phyloP scores from a whole-genome alignment of 2,113 vertebrate genomes.

The Eulacestoma nigropectus region DNA sequence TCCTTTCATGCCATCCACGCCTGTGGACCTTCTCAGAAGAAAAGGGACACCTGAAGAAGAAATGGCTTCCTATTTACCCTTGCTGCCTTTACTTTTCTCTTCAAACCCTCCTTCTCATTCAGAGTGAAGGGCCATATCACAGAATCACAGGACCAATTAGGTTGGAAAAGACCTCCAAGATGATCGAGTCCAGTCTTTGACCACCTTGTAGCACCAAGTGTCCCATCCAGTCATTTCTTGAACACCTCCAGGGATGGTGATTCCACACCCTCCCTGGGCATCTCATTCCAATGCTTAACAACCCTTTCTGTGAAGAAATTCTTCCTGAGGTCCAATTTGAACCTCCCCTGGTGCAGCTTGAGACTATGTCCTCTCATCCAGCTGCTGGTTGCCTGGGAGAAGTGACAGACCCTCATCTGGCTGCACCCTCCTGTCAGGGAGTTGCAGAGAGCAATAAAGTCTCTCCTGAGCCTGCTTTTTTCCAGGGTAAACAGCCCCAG shows the following conservation, averaged over 20 bases:
- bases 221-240: background rate
- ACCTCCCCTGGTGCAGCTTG: background rate
- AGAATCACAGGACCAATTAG: background rate
- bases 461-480: background rate
- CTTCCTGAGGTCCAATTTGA: background rate
- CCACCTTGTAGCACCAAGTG: background rate
- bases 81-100: background rate
- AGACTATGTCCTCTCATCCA: background rate
- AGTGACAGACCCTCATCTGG: background rate
- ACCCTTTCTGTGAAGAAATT: background rate
- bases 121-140: background rate
- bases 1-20: accelerated
- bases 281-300: background rate
- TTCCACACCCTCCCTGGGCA: background rate
- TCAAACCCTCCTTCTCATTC: background rate
- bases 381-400: background rate
- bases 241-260: background rate
- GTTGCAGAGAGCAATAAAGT: background rate
- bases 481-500: background rate
- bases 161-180: background rate
- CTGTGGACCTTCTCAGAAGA: background rate
- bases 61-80: background rate
- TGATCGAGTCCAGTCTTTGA: accelerated
- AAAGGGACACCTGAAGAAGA: background rate
- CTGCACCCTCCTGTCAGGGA: background rate